Conservation (phyloP, 2,113 vertebrate species). For the Colistium nudipinnis region DNA sequence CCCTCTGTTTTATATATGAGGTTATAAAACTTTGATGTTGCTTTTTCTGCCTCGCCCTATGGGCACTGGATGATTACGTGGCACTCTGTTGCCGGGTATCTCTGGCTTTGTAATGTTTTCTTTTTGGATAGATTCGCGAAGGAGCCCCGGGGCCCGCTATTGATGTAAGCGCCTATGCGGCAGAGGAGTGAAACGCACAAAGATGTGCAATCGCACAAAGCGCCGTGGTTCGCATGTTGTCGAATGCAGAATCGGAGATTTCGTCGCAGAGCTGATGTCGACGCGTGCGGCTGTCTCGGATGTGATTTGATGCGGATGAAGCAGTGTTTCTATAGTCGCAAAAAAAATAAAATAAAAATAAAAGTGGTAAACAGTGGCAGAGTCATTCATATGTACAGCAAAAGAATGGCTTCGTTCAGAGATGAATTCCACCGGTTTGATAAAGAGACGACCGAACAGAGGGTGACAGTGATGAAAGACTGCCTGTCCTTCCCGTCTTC, state of each 20-base stretch:
- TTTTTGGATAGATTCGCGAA: slow-evolving; percentile 42
- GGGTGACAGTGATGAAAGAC: slow-evolving; percentile 35
- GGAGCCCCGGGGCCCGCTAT: slow-evolving; percentile 21
- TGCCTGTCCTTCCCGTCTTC: slow-evolving; percentile 17
- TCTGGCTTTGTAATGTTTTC: slow-evolving; percentile 33
- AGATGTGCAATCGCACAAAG: slow-evolving; percentile 8
- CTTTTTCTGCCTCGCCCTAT: slow-evolving; percentile 17
- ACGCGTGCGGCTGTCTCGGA: slow-evolving; percentile 9
- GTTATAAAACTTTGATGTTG: slow-evolving; percentile 34
- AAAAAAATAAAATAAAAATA: slow-evolving; percentile 31
- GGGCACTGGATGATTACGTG: slow-evolving; percentile 17
- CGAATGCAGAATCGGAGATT: slow-evolving; percentile 7
- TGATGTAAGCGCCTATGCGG: slow-evolving; percentile 11
- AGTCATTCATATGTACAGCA: slow-evolving; percentile 35
- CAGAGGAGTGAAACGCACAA: slow-evolving; percentile 14
- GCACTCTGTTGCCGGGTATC: slow-evolving; percentile 19
- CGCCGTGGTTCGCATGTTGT: slow-evolving; percentile 12
- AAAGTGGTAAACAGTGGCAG: slow-evolving; percentile 27
- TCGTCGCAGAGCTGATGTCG: slow-evolving; percentile 12
- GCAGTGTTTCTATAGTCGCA: slow-evolving; percentile 2
- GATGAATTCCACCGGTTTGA: slow-evolving; percentile 22
- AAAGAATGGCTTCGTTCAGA: slow-evolving; percentile 50
- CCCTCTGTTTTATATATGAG: slow-evolving; percentile 42
- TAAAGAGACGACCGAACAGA: slow-evolving; percentile 21
- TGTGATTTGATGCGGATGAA: slow-evolving; percentile 34